Evolutionary conservation across 1,140 invertebrate species (phyloP).

Genomic region (Planococcus citri): DNA sequence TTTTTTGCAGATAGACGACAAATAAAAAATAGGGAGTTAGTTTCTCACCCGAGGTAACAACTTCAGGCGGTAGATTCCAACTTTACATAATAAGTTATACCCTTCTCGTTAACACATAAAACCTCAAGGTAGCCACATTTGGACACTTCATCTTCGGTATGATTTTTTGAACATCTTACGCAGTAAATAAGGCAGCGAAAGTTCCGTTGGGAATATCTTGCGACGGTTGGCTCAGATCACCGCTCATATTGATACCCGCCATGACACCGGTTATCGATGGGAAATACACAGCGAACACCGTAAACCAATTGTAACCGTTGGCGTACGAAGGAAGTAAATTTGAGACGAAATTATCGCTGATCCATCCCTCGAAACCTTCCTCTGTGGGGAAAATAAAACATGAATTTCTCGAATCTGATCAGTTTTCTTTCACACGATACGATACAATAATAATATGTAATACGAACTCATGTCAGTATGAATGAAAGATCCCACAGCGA

Average conservation of each 20-base stretch:
- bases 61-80: too few relatives aligned
- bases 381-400: slow-evolving; percentile 40
- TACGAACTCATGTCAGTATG: slow-evolving; percentile 47
- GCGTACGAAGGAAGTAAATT: slow-evolving; percentile 74
- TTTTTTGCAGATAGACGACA: too few relatives aligned
- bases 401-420: too few relatives aligned
- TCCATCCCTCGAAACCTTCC: slow-evolving; percentile 74
- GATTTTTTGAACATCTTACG: slow-evolving; percentile 38
- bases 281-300: slow-evolving; percentile 89
- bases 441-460: background rate
- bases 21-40: too few relatives aligned
- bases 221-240: slow-evolving; percentile 80
- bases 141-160: too few relatives aligned
- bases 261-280: slow-evolving; percentile 85
- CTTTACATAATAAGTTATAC: too few relatives aligned
- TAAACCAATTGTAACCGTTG: slow-evolving; percentile 73
- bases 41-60: too few relatives aligned
- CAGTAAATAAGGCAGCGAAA: slow-evolving; percentile 73
- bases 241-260: slow-evolving; percentile 96
- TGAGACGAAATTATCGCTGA: slow-evolving; percentile 57
- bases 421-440: background rate
- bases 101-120: too few relatives aligned
- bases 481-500: slow-evolving; percentile 76
- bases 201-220: slow-evolving; percentile 90
- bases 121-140: too few relatives aligned